Evolutionary conservation across 2,888 invertebrate genomes (phyloP).

Genomic region (Apodemia hepburni): DNA sequence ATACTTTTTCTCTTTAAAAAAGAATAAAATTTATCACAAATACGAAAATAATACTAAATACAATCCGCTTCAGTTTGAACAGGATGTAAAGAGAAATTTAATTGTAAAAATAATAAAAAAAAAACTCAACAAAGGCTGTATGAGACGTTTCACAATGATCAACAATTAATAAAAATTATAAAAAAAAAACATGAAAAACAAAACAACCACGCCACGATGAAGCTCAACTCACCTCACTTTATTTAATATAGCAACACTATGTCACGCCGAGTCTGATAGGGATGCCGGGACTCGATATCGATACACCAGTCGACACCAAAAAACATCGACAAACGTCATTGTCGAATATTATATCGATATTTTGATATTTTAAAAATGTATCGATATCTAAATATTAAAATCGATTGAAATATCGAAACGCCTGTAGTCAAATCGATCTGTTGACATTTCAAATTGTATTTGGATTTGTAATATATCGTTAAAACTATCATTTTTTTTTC

Average conservation of each 20-base stretch:
- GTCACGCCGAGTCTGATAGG: conserved; percentile 6
- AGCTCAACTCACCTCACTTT: conserved; percentile 37
- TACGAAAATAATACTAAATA: neutral
- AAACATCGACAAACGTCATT: neutral
- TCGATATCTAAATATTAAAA: neutral
- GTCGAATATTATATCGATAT: neutral
- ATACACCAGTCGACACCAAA: neutral
- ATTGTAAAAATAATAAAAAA: neutral
- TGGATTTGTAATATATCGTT: too few species aligned
- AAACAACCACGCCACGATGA: conserved; percentile 45
- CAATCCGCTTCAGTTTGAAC: neutral
- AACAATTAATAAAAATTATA: conserved; percentile 52
- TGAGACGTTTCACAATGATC: conserved; percentile 33
- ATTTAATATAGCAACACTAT: conserved; percentile 20
- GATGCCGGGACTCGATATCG: neutral
- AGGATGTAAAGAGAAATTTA: neutral
- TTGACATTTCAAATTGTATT: too few species aligned
- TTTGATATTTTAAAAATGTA: conserved; percentile 1
- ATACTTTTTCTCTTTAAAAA: too few species aligned
- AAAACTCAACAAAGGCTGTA: conserved; percentile 14
- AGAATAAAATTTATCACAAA: neutral
- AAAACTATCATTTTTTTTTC: too few species aligned
- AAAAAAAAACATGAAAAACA: conserved; percentile 44
- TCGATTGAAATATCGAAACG: too few species aligned
- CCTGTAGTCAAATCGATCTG: too few species aligned